phyloP scores from a whole-genome alignment of 2,797 vertebrate species.

The Acanthornis magna region DNA sequence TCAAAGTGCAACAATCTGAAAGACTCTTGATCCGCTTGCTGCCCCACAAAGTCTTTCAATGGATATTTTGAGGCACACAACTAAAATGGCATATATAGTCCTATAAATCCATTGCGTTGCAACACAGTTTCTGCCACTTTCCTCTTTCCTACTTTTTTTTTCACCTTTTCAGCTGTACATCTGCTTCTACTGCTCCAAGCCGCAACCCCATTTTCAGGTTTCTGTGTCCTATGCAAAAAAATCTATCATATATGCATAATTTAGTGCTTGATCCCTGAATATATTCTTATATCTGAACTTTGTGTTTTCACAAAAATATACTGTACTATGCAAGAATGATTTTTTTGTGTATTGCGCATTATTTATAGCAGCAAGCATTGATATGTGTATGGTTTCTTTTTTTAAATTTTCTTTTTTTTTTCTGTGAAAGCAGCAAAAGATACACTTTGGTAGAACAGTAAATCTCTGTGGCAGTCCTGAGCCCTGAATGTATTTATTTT shows the following conservation, averaged over 20 bases:
- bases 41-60: not conserved
- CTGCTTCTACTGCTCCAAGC: not conserved
- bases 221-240: not conserved
- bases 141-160: not conserved
- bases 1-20: not conserved
- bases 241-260: not conserved
- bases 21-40: not conserved
- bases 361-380: not conserved
- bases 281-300: not conserved
- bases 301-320: not conserved
- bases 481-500: not conserved
- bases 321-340: not conserved
- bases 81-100: not conserved
- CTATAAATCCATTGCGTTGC: too few relatives aligned
- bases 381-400: accelerated
- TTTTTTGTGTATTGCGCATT: not conserved
- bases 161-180: not conserved
- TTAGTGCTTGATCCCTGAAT: not conserved
- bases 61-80: not conserved
- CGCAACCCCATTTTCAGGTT: not conserved
- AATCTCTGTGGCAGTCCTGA: not conserved
- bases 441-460: not conserved
- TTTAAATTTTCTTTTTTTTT: not conserved
- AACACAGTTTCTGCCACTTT: not conserved
- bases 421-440: not conserved